Evolutionary conservation across 2,888 invertebrate species (phyloP).

Genomic region (Napeogenes inachia): DNA sequence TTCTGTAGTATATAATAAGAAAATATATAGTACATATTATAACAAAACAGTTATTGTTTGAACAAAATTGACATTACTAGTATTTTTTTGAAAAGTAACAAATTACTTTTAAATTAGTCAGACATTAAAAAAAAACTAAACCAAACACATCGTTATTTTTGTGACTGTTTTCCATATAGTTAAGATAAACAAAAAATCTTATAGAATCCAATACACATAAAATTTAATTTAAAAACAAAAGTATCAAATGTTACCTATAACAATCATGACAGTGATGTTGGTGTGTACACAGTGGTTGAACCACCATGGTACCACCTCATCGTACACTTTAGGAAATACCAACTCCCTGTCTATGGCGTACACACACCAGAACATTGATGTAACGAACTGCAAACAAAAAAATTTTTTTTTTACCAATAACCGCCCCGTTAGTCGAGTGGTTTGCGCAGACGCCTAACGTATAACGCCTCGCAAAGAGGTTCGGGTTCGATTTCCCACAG

Average conservation of each 20-base stretch:
- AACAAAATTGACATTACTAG: neutral
- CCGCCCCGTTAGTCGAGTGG: no score
- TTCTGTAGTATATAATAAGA: constrained; percentile 44
- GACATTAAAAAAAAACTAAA: no score
- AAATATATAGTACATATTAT: neutral
- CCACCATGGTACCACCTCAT: constrained; percentile 74
- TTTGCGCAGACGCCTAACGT: no score
- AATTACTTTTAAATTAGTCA: no score
- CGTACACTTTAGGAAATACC: constrained; percentile 73
- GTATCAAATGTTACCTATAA: constrained; percentile 25
- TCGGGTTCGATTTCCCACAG: no score
- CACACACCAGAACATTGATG: constrained; percentile 73
- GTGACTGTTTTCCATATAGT: no score
- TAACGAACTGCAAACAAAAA: constrained; percentile 64
- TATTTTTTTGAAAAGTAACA: no score
- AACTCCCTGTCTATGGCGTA: constrained; percentile 75
- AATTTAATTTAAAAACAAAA: neutral
- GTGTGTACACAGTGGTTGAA: constrained; percentile 79
- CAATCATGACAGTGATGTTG: constrained; percentile 65
- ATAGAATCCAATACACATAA: neutral
- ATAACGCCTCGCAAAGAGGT: no score
- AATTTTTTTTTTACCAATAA: no score
- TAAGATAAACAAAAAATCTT: no score
- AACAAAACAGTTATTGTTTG: neutral
- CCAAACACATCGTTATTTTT: no score